Base-by-base conservation (phyloP, 2,888 invertebrate genomes). In the Rutpela maculata region DNA sequence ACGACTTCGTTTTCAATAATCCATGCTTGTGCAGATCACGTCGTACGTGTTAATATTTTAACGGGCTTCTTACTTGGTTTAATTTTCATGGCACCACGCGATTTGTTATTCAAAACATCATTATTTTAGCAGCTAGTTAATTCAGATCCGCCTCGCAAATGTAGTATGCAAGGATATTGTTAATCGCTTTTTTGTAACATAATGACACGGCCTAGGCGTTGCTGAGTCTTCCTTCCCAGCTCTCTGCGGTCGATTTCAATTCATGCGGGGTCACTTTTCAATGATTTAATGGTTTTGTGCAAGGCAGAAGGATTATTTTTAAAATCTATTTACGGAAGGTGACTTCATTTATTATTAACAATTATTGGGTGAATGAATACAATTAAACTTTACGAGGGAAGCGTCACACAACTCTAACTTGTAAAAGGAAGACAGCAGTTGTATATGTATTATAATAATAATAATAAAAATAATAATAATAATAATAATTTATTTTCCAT, bases 121-220 rank as follows among this genome's bases (percentile, higher is more conserved):
- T 50, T 50, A 50, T 50, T 50, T 50, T 50, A 50, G 50, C 50
- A 50, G 50, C 6, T n/a, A 50, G 50, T 50, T 50, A 50, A 50
- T 50, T 50, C 50, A 50, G 50, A 50, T 50, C 50, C 50, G 50
- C 50, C 50, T 50, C 50, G 15, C 50, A 50, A 50, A 50, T n/a
- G 50, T 50, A 50, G 50, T 50, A 50, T 50, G 50, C 50, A 50
- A 50, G 50, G 50, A 50, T 50, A 50, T 50, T 50, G 50, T 50
- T 50, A 50, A 50, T 50, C 2, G 50, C 50, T 50, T 50, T 50
- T 50, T 50, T 50, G 50, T 50, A n/a, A 50, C 4, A 43, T 50
- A 50, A 50, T 50, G 50, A 50, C 50, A 50, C 50, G 50, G 7
- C 50, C 50, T 50, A 50, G n/a, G 50, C n/a, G 50, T 50, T n/a